Evolutionary conservation across 2,888 invertebrate genomes (phyloP).

Genomic region (Tholera decimalis): DNA sequence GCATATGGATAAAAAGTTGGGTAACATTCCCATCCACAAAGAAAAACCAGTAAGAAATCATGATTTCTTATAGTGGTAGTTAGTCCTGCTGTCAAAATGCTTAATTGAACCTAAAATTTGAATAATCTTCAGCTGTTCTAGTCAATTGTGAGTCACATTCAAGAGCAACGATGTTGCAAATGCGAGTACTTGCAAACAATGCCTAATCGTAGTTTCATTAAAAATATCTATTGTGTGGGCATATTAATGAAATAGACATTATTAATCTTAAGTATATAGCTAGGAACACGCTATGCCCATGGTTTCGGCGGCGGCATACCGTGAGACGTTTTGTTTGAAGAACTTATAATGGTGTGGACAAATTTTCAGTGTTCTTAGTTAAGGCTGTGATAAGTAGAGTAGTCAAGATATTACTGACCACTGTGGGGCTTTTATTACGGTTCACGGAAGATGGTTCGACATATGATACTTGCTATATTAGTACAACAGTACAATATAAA

Average conservation of each 20-base stretch:
- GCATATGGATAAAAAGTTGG: not conserved
- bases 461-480: conserved; percentile 59
- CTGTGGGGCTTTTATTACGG: conserved; percentile 50
- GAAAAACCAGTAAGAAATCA: not conserved
- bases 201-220: conserved; percentile 14
- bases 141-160: conserved; percentile 58
- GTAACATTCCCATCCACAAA: conserved; percentile 3
- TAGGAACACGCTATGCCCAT: conserved; percentile 39
- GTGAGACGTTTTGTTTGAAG: conserved; percentile 28
- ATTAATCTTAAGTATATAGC: conserved; percentile 46
- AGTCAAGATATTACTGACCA: conserved; percentile 54
- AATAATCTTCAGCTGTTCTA: conserved; percentile 62
- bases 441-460: conserved; percentile 35
- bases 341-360: conserved; percentile 50
- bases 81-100: conserved; percentile 24
- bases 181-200: conserved; percentile 24
- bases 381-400: conserved; percentile 81
- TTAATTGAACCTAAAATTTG: conserved; percentile 10
- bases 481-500: conserved; percentile 51
- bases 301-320: conserved; percentile 17
- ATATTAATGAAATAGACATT: conserved; percentile 51
- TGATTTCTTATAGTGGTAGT: not conserved
- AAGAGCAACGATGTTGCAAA: conserved; percentile 34
- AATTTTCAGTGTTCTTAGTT: conserved; percentile 74
- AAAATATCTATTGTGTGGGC: conserved; percentile 28